phyloP scores from a whole-genome alignment of 2,113 vertebrate genomes.

The Heteronetta atricapilla region DNA sequence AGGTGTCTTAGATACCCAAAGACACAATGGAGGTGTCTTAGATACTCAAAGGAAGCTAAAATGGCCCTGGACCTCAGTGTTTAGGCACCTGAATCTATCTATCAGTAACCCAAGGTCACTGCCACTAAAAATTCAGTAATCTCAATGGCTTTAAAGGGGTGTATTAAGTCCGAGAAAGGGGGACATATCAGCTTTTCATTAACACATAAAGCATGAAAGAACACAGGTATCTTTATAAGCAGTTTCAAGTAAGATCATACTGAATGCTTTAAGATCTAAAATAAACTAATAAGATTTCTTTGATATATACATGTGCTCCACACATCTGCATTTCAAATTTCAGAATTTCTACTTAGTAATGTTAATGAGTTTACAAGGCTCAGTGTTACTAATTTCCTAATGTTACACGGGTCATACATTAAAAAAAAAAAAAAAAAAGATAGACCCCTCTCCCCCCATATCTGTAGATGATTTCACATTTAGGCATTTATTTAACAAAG shows the following conservation, averaged over 20 bases:
- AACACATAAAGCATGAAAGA: background rate
- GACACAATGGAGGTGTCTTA: background rate
- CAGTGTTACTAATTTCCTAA: background rate
- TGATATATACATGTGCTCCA: background rate
- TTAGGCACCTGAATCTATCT: background rate
- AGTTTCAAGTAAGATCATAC: background rate
- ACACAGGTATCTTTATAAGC: background rate
- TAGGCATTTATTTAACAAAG: background rate
- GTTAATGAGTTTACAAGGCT: background rate
- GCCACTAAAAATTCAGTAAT: background rate
- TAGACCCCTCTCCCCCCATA: no score
- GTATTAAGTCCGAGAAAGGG: background rate
- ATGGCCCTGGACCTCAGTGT: background rate
- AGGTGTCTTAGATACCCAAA: accelerated
- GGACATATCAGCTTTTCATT: background rate
- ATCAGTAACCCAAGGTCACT: background rate
- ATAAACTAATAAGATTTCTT: background rate
- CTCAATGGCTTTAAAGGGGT: background rate
- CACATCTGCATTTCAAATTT: background rate
- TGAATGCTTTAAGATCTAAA: background rate
- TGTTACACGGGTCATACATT: background rate
- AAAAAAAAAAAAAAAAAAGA: background rate
- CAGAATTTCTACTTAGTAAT: background rate
- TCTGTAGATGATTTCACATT: background rate
- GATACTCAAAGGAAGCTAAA: background rate